Conservation (phyloP, 92 coral and sea anemone genomes). For the Porites divaricata region DNA sequence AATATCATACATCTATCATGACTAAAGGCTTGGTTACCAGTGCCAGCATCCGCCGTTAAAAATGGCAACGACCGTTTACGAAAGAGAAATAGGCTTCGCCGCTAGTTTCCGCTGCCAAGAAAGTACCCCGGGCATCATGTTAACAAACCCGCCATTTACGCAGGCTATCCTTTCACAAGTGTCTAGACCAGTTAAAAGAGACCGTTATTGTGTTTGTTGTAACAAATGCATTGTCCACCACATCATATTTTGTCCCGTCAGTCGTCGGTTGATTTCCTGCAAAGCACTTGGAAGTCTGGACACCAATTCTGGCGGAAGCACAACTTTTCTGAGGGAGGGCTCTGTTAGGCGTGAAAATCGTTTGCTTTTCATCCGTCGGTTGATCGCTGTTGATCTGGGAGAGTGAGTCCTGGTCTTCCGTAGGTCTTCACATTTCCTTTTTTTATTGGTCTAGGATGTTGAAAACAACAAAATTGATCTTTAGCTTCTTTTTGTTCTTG, state of each 20-base stretch:
- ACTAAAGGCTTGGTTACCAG: too few species aligned
- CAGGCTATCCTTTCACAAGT: too few species aligned
- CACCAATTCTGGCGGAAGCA: constrained; percentile 33
- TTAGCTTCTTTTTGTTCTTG: background rate
- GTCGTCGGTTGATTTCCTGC: constrained; percentile 58
- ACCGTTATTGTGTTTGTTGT: background rate
- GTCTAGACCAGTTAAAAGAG: too few species aligned
- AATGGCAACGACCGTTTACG: too few species aligned
- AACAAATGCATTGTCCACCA: constrained; percentile 30
- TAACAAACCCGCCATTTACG: too few species aligned
- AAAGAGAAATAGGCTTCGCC: too few species aligned
- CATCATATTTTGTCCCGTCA: constrained; percentile 51
- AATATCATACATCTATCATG: too few species aligned
- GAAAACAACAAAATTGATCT: background rate
- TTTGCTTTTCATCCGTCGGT: constrained; percentile 45
- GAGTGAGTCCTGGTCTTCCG: constrained; percentile 18
- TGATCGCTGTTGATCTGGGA: constrained; percentile 7
- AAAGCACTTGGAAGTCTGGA: constrained; percentile 36
- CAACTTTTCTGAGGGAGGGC: constrained; percentile 2
- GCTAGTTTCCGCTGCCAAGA: too few species aligned
- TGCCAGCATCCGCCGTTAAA: too few species aligned
- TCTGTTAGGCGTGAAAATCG: background rate
- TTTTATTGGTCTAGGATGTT: background rate
- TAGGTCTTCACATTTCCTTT: background rate
- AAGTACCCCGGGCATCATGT: too few species aligned